Percentiles rank a stretch among this genome's conserved stretches.
Conservation (phyloP, 2,797 vertebrate species). For the Ibycter americanus region DNA sequence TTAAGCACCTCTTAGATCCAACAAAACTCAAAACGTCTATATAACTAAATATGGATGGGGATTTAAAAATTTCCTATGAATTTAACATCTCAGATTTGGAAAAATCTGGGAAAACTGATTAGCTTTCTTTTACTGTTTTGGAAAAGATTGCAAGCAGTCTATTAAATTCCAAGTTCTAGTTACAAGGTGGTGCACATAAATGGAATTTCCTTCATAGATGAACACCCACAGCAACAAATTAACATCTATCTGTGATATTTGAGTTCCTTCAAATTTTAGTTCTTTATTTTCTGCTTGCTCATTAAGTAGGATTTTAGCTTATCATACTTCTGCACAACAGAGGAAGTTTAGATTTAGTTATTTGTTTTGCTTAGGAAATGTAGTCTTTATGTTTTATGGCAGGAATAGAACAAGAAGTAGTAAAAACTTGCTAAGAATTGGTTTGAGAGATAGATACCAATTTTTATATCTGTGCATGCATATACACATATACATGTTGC, state of each 20-base stretch:
- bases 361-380: not conserved
- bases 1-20: not conserved
- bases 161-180: not conserved
- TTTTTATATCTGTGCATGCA: not conserved
- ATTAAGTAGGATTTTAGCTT: not conserved
- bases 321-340: not conserved
- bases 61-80: not conserved
- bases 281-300: not conserved
- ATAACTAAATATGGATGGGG: not conserved
- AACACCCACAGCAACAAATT: not conserved
- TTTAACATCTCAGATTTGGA: not conserved
- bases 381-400: not conserved
- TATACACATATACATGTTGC: not conserved
- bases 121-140: not conserved
- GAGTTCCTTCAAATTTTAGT: not conserved
- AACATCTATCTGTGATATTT: not conserved
- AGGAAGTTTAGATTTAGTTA: not conserved
- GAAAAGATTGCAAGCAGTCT: not conserved
- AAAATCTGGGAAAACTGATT: not conserved
- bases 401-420: not conserved
- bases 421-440: not conserved
- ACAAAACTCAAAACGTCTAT: not conserved
- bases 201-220: not conserved
- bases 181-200: not conserved
- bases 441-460: not conserved